Evolutionary conservation across 2,888 invertebrate genomes (phyloP), one percentile per base, ranked within the genome.

Genomic region (Pachycephus smyrnensis): DNA sequence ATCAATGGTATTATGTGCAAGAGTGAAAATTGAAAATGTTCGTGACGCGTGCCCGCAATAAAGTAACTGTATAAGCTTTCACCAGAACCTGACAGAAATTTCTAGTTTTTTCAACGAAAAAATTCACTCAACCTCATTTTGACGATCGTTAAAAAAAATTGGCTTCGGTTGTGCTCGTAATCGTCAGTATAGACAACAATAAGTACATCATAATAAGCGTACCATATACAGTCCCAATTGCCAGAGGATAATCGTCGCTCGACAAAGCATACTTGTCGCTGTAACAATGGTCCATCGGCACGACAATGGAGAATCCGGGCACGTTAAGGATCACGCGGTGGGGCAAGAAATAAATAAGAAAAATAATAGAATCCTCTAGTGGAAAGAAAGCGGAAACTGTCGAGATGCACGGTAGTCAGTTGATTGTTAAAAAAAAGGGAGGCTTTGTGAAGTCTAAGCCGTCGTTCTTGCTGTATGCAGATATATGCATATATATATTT

Each of bases 321-420:
- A 36, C 71, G 77, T 37, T 75, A 75, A 71, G 75, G 75, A 77
- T 77, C 77, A 40, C 55, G 23, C 73, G 77, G 74, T 71, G 74
- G 71, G 75, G 33, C 36, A 37, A 11, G 69, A 75, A 77, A 77
- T 77, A 77, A 77, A 77, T 77, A 75, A 77, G 69, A 75, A 77
- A 77, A 77, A 77, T 77, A 77, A 77, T 77, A 75, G 77, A 75
- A 77, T 77, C 73, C 31, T 12, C 71, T 31, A 31, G 71, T 71
- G 71, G 33, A 71, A 77, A 68, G 77, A 77, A 77, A 77, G 69
- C 37, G 36, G 75, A 77, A 75, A 75, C 71, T 23, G 36, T 69
- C 75, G 75, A 75, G 55, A 55, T 55, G 55, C 23, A 9, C 71
- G 71, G 71, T 32, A 71, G 71, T 55, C 55, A 33, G 77, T 75